Evolutionary conservation across 2,797 vertebrate species (phyloP), one percentile per base, ranked within the genome.

Genomic region (Lophotriccus pileatus): DNA sequence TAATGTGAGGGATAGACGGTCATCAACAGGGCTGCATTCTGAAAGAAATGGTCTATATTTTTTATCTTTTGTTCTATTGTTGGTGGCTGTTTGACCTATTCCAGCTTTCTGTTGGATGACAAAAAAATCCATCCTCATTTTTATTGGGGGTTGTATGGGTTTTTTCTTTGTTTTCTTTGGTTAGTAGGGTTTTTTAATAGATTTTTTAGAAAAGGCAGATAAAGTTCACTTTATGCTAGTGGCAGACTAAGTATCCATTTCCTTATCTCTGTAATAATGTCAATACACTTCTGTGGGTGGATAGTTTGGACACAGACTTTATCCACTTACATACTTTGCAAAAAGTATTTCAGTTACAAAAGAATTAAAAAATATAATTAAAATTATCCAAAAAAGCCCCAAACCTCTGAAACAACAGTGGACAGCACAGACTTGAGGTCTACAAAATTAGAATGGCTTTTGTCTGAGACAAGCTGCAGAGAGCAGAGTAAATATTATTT

Each of bases 161-260:
- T 44, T 39, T 58, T 64, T 12, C 14, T 11, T 56, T 20, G 6
- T 44, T 72, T 56, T 20, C 8, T 27, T 41, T 30, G 13, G 9
- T 81, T 90, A 66, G 14, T 90, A 87, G 28, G 60, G 36, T 39
- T 63, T 62, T 76, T 13, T 64, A 87, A 44, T 14, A 46, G 3
- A n/a, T 27, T 34, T 39, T 34, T 46, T 52, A 55, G 36, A 41
- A 58, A 78, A 72, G 60, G 76, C 88, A 94, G 37, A 63, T 49
- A 82, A 96, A 97, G 84, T 95, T 97, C 90, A 95, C 6, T 90
- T 73, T 81, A 53, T 70, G 47, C 77, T 74, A 55, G 39, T 47
- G 82, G 63, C 77, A 94, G 87, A 76, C 52, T 49, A 91, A 94
- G 43, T 44, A 60, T 75, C 73, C 63, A 66, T 94, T 97, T 97